phyloP scores from a whole-genome alignment of 2,113 vertebrate genomes.

The Boleophthalmus pectinirostris region DNA sequence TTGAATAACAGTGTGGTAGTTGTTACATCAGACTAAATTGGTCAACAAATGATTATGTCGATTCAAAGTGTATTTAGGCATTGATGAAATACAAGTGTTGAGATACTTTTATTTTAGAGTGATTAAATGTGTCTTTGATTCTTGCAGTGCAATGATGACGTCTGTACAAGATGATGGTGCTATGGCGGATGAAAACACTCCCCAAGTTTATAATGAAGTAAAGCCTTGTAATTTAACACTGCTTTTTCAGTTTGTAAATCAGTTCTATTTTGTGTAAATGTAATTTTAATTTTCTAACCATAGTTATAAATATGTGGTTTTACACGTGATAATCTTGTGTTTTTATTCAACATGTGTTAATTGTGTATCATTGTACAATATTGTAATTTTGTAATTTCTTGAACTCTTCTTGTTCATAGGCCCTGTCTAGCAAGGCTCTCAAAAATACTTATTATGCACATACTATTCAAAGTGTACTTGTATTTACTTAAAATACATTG shows the following conservation, averaged over 20 bases:
- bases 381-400: too few relatives aligned
- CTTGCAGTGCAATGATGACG: constrained; percentile 75
- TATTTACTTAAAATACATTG: too few relatives aligned
- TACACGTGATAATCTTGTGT: neutral
- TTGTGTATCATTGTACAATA: too few relatives aligned
- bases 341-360: neutral
- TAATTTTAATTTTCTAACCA: neutral
- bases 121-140: neutral
- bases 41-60: neutral
- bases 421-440: too few relatives aligned
- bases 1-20: neutral
- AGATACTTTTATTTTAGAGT: too few relatives aligned
- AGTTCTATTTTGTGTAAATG: neutral
- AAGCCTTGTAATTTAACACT: neutral
- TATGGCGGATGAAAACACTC: neutral
- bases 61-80: neutral
- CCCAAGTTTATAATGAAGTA: constrained; percentile 7
- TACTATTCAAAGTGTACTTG: too few relatives aligned
- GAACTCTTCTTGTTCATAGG: too few relatives aligned
- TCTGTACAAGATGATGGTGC: constrained; percentile 62
- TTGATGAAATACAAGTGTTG: neutral
- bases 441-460: too few relatives aligned
- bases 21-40: neutral
- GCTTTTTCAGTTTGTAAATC: neutral
- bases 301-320: neutral